A percentile compares a stretch with the other conserved stretches of the same genome.
phyloP scores from a whole-genome alignment of 2,888 invertebrate genomes.

The Tolmerus cingulatus region DNA sequence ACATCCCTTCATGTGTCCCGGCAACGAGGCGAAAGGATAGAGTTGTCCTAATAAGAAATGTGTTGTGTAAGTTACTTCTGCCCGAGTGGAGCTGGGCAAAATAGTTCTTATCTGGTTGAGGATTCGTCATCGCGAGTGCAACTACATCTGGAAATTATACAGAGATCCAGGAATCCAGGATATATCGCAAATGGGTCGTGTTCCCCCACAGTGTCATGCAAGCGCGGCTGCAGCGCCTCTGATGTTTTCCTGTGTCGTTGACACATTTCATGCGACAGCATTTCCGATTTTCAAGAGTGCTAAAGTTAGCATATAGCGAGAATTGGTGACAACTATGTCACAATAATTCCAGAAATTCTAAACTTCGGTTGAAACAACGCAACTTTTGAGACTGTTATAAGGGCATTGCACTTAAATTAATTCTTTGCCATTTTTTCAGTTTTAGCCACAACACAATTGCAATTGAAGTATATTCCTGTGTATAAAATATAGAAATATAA shows the following conservation, averaged over 20 bases:
- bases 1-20: background rate
- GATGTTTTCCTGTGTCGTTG: background rate
- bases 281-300: background rate
- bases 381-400: background rate
- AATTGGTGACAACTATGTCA: background rate
- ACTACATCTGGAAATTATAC: background rate
- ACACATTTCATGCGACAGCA: background rate
- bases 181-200: background rate
- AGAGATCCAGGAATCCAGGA: background rate
- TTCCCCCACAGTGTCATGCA: background rate
- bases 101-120: conserved; percentile 11
- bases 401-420: background rate
- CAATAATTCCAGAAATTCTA: background rate
- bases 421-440: background rate
- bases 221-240: background rate
- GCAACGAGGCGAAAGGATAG: background rate
- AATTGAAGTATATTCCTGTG: too few species aligned
- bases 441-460: too few species aligned
- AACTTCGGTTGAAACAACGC: background rate
- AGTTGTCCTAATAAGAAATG: conserved; percentile 18
- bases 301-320: background rate
- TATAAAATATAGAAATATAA: too few species aligned
- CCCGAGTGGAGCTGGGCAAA: conserved; percentile 14
- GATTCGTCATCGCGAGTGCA: conserved; percentile 2
- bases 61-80: conserved; percentile 21